Base-by-base conservation (phyloP, 2,888 invertebrate species). In the Alloplasta piceator region DNA sequence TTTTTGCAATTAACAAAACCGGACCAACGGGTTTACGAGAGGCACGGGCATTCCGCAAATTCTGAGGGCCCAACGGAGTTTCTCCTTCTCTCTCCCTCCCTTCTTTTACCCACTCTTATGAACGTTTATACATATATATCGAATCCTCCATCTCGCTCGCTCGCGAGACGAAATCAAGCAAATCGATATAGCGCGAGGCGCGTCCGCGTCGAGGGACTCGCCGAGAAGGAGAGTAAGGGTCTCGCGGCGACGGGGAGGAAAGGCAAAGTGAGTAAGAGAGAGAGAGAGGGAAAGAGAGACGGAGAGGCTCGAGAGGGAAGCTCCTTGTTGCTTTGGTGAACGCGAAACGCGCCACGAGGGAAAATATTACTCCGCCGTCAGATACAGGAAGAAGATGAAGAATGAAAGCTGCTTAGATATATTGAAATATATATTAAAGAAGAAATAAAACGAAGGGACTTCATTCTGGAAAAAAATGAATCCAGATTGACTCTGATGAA, bases 1-100 rank as follows among this genome's bases (percentile, higher is more conserved):
- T 90, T 90, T 91, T 90, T 89, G 91, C 91, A 91, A 91, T 91
- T 91, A 91, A 91, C 74, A 91, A 91, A 91, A 91, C 91, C 91
- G 90, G 91, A 87, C 85, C 85, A 87, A 91, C 91, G 88, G 90
- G 91, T 91, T 84, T 78, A 90, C 87, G 74, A 74, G 81, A 81
- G 87, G 90, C 89, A 86, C 88, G 89, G 87, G 89, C 91, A 91
- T 91, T 91, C 91, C 91, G 89, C 90, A 91, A 91, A 91, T 91
- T 91, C 90, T 91, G 89, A 79, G 84, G 82, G 83, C 80, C 83
- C 73, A 75, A 52, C 72, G 56, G 55, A 12, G 55, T 38, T 73
- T 3, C 58, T 38, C 46, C n/a, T 9, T 7, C 10, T 9, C 50
- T n/a, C 41, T 6, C 5, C 26, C 48, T 26, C 48, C 43, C 6